Base-by-base conservation (phyloP, 2,113 vertebrate genomes). In the Gasterosteus nipponicus region DNA sequence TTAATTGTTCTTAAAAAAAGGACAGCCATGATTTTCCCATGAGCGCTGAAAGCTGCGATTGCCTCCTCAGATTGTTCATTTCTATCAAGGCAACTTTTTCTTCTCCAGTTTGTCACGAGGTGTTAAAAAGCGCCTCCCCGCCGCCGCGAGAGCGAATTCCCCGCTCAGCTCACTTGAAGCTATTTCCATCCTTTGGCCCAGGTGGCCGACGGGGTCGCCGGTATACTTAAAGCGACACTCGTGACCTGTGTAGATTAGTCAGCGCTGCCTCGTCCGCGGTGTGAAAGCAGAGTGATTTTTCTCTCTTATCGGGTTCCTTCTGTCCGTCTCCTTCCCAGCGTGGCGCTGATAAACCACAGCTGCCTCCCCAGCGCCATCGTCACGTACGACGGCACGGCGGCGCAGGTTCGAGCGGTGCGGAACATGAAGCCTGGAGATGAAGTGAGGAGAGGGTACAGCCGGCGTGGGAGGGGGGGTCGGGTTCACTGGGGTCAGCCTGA, bases 331-430 rank as follows among this genome's bases (percentile, higher is more conserved):
- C 78, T 56, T 56, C 54, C 79, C 91, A 98, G 98, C 14, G 95
- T 99, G 63, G 97, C 98, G 0, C 70, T 99, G 71, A 96, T 99
- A 92, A 99, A 99, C 91, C 98, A 99, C 87, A 98, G 97, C 89
- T 99, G 98, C 75, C 96, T 95, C 41, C 96, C 97, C 68, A 99
- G 96, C 35, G 96, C 96, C 89, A 97, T 98, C 4, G 96, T 99
- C 77, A 99, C 98, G 12, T 98, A 95, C 81, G 95, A 93, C 56
- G 96, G 97, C 56, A 96, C 94, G 2, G 56, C 94, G 18, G 97
- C 97, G 0, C 96, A 99, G 85, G 92, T 99, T 33, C 93, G 97
- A 86, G 98, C 97, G 0, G 96, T 99, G 4, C 92, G 92, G 91
- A 93, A 97, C 51, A 96, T 99, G 88, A 88, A 88, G 73, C 89